Evolutionary conservation across 2,888 invertebrate genomes (phyloP), one percentile per base, ranked within the genome.

Genomic region (Rutpela maculata): DNA sequence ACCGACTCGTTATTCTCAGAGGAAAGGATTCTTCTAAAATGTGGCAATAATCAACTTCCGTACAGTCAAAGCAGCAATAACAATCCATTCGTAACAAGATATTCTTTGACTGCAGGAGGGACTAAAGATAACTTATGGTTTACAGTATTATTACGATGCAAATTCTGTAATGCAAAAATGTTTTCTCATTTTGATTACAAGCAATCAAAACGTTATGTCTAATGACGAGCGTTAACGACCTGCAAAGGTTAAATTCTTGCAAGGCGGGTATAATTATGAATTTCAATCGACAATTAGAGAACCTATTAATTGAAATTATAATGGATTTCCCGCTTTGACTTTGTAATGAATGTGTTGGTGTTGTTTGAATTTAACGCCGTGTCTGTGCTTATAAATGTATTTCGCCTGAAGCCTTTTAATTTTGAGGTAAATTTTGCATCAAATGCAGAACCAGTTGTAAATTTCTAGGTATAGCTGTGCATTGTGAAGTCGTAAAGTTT

Each of bases 251-350:
- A 50, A 50, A 50, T 50, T 50, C 50, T 17, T 43, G 35, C 18
- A 1, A 43, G 35, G 18, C 65, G 43, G n/a, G 19, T 19, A 65
- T 65, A 65, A 65, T 65, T 65, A 65, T 18, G 19, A 65, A 35
- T 43, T 65, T 65, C 65, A 65, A 65, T 65, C 15, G 43, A 43
- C 17, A 19, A 65, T 65, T 65, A 38, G 65, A 43, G 43, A 63
- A 38, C 17, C 63, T n/a, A 35, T 63, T 63, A 63, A 63, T 65
- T 18, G 65, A 43, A 65, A 65, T 65, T 35, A 38, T 65, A 65
- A 38, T 65, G 35, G 65, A 15, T 43, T 63, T 50, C n/a, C n/a
- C 12, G 12, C 50, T 50, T 50, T n/a, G n/a, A 50, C 50, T 50
- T 50, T 50, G n/a, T 50, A 50, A 50, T 50, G n/a, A 50, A 50